phyloP scores from a whole-genome alignment of 2,888 invertebrate species.

The Epistrophe grossulariae region DNA sequence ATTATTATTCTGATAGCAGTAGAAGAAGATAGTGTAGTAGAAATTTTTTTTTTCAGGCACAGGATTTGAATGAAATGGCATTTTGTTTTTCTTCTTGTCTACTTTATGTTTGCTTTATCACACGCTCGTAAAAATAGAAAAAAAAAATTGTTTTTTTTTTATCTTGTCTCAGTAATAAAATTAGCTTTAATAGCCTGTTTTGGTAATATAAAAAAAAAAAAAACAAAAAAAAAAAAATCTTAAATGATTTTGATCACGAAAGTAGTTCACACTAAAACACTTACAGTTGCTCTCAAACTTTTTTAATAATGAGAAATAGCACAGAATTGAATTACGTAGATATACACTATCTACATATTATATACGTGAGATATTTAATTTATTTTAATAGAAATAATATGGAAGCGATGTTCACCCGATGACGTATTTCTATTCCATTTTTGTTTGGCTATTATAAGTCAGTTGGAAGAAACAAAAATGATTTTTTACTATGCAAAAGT shows the following conservation, averaged over 20 bases:
- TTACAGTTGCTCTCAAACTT: not conserved
- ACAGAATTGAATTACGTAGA: no score
- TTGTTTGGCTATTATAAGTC: no score
- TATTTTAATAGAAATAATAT: no score
- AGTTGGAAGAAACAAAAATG: no score
- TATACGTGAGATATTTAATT: no score
- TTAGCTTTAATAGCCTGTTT: slow-evolving; percentile 56
- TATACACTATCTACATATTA: no score
- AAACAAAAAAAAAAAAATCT: slow-evolving; percentile 36
- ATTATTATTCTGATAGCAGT: slow-evolving; percentile 7
- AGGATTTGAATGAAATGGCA: slow-evolving; percentile 59
- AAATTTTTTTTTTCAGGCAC: not conserved
- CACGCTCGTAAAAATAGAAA: slow-evolving; percentile 24
- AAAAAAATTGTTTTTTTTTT: not conserved
- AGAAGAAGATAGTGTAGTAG: no score
- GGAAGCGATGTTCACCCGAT: no score
- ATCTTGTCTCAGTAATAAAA: slow-evolving; percentile 51
- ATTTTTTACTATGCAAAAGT: no score
- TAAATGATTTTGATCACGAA: slow-evolving; percentile 62
- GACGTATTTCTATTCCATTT: no score
- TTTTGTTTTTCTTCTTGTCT: slow-evolving; percentile 1
- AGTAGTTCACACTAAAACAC: not conserved
- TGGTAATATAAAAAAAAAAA: not conserved
- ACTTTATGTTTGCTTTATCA: slow-evolving; percentile 19
- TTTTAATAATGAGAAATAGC: no score